Base-by-base conservation (phyloP, 2,113 vertebrate species). In the Boulengerochromis microlepis region DNA sequence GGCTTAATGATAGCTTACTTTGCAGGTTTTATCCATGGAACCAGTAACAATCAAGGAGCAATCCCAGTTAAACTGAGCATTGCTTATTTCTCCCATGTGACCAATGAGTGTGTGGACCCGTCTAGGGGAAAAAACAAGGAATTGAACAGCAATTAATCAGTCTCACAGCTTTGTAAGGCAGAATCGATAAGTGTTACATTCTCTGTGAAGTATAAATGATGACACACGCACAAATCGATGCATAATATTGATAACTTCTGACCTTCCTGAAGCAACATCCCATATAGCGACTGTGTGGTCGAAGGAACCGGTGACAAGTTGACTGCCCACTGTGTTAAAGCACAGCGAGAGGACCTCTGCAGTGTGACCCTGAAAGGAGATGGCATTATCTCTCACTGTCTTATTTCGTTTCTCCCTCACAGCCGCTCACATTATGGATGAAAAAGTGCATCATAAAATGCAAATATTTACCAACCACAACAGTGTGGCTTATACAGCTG, bases 1-100 rank as follows among this genome's bases (percentile, higher is more conserved):
- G 6, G 24, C 10, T 10, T 84, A 40, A 40, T 29, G 50, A 83
- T n/a, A 18, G 29, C 95, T 96, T 89, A 99, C 98, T 97, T 97
- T 98, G 94, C 97, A 98, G 7, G 97, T 98, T 96, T 97, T 99
- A 92, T 99, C 98, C 97, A 98, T 97, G 19, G 98, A 99, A 88
- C 97, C 97, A 10, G 97, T 97, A 69, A 96, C 94, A 64, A 99
- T 97, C 7, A 99, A 96, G 22, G 98, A 97, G 90, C 97, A 97
- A 86, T 99, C 97, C 98, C 98, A 99, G 94, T 95, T 99, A 92
- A 99, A 98, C 85, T 97, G 95, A 31, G 97, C 97, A 26, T 97
- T 98, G 92, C 97, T 98, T 59, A 99, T 98, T 95, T 99, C 98
- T 26, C 96, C 98, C 12, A 92, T 90, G 90, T 99, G 98, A 12